Evolutionary conservation across 2,888 invertebrate genomes (phyloP).

Genomic region (Carabus problematicus): DNA sequence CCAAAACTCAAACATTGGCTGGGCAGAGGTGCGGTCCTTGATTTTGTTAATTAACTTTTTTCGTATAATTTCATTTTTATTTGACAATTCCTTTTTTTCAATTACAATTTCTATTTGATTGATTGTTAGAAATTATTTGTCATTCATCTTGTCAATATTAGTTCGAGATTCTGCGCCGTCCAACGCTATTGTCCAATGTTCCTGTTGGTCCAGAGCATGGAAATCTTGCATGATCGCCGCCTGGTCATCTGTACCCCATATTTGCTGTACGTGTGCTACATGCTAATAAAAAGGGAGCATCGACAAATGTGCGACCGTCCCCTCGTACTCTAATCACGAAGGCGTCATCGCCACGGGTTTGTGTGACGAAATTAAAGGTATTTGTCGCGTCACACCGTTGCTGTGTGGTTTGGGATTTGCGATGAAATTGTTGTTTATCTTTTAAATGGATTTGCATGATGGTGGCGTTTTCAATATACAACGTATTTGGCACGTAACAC

Average conservation of each 20-base stretch:
- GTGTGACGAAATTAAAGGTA: slow-evolving; percentile 28
- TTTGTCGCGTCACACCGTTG: slow-evolving; percentile 22
- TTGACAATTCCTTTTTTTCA: too few species aligned
- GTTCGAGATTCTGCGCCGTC: too few species aligned
- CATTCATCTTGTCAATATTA: too few species aligned
- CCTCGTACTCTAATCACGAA: slow-evolving; percentile 13
- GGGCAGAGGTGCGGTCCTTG: too few species aligned
- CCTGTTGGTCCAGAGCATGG: neutral
- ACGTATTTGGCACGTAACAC: neutral
- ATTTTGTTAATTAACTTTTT: too few species aligned
- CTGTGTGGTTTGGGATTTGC: slow-evolving; percentile 32
- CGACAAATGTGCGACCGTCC: slow-evolving; percentile 4
- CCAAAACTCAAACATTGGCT: neutral
- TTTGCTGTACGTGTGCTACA: slow-evolving; percentile 19
- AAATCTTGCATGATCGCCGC: slow-evolving; percentile 15
- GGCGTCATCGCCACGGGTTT: neutral
- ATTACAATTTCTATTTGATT: too few species aligned
- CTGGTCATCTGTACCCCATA: slow-evolving; percentile 10
- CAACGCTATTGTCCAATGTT: too few species aligned
- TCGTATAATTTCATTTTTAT: too few species aligned
- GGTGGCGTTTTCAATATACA: neutral
- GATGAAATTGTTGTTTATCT: slow-evolving; percentile 37
- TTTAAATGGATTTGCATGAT: slow-evolving; percentile 34
- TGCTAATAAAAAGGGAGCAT: slow-evolving; percentile 21
- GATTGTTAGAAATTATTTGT: too few species aligned